Evolutionary conservation across 2,113 vertebrate genomes (phyloP), one percentile per base, ranked within the genome.

Genomic region (Seriola quinqueradiata): DNA sequence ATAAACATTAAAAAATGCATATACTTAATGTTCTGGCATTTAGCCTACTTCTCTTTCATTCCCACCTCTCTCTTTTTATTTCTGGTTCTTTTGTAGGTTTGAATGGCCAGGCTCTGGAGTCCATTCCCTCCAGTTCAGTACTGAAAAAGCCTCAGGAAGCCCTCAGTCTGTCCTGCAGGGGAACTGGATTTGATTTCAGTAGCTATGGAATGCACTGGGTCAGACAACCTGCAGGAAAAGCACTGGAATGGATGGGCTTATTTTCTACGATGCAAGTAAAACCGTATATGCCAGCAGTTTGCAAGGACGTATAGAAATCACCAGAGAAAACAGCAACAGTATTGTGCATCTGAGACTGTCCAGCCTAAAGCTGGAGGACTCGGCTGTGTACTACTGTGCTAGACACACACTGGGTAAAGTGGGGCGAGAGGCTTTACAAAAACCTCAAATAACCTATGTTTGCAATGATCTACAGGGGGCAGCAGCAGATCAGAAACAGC

Each of bases 111-210:
- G 32, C 61, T 23, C 1, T 92, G 70, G 85, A 90, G 57, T 91
- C 88, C 25, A 81, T 83, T 81, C 87, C 85, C 36, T 81, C 75
- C 38, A 80, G 55, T 65, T 10, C 82, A 77, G 79, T 80, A 25
- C 8, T 65, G 28, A 88, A 83, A 84, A 81, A 57, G 14, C 80
- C 80, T 40, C 73, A 73, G 58, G 89, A 90, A 63, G 21, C 76
- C 6, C 42, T 90, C 28, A 91, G 72, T 77, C 75, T 93, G 0
- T 92, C 88, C 50, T 93, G 90, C 70, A 89, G 10, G 52, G 69
- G 65, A 58, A 5, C 69, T 71, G 83, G 81, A 44, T 84, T 84
- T 40, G 3, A 16, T 17, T 84, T 75, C 42, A 76, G 70, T 13
- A 28, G 13, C 0, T 46, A 7, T 66, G 42, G 23, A 0, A 92